Conservation (phyloP, 2,888 invertebrate genomes). For the Disparrhopalites patrizii region DNA sequence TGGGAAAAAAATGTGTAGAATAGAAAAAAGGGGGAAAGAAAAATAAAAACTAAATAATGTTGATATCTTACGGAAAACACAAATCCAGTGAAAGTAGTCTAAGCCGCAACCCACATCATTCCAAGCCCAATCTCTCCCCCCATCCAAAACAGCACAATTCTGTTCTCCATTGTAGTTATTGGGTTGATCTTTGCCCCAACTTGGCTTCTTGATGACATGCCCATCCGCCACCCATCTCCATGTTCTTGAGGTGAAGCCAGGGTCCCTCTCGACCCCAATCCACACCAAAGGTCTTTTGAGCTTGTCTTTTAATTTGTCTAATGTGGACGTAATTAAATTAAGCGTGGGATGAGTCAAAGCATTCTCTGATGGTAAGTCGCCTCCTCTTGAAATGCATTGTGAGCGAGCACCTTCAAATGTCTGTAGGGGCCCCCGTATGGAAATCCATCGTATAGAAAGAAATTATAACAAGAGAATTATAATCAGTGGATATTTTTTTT, state of each 20-base stretch:
- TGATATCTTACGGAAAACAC: constrained; percentile 52
- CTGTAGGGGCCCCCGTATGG: constrained; percentile 48
- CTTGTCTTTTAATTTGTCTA: constrained; percentile 72
- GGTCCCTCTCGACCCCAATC: constrained; percentile 87
- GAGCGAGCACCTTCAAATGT: constrained; percentile 75
- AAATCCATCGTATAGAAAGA: not conserved
- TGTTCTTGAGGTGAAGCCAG: constrained; percentile 71
- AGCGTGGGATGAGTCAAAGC: constrained; percentile 47
- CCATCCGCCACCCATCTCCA: constrained; percentile 93
- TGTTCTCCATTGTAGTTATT: constrained; percentile 94
- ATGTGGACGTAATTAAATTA: constrained; percentile 49
- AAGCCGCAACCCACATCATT: constrained; percentile 92
- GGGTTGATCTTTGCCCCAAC: constrained; percentile 92
- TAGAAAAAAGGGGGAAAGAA: not conserved
- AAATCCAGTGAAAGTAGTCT: constrained; percentile 89
- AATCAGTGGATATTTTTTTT: not conserved
- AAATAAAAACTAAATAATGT: constrained; percentile 26
- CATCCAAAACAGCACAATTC: constrained; percentile 89
- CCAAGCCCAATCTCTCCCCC: constrained; percentile 86
- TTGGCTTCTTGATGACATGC: constrained; percentile 69
- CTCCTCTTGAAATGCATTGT: constrained; percentile 61
- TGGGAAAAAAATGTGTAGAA: not conserved
- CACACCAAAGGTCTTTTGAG: constrained; percentile 82
- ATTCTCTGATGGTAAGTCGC: constrained; percentile 48
- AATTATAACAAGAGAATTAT: not conserved